Percentiles rank a stretch among this genome's conserved stretches.
These are phyloP conservation scores for Smutsia temminckii DNA, from an alignment of 2,797 vertebrate species.

Conservation along the genomic window DNA sequence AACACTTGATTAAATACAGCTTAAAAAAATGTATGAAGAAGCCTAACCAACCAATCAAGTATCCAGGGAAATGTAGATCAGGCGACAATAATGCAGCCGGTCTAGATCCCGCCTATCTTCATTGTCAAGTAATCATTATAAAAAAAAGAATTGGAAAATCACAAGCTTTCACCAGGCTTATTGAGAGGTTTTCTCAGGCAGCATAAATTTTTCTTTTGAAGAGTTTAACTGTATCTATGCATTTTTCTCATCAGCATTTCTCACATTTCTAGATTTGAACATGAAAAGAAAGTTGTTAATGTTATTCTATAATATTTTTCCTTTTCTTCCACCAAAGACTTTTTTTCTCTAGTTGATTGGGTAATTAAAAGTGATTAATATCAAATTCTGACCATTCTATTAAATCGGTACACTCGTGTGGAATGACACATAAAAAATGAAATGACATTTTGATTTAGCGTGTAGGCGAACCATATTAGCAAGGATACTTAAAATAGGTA, in stretches of 20 bases:
- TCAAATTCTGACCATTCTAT: neutral
- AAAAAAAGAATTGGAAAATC: neutral
- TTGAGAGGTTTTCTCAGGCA: constrained; percentile 7
- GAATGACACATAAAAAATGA: neutral
- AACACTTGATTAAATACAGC: neutral
- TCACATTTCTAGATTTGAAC: constrained; percentile 32
- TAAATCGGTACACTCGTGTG: neutral
- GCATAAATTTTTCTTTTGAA: constrained; percentile 26
- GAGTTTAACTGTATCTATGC: neutral
- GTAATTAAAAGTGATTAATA: neutral
- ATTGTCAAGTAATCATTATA: neutral
- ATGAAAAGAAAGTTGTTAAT: constrained; percentile 16
- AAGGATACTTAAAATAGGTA: neutral
- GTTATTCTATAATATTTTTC: neutral
- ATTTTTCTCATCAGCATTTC: neutral
- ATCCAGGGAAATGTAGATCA: neutral
- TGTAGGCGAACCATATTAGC: neutral
- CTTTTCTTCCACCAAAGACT: neutral
- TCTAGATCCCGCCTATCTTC: neutral
- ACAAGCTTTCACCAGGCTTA: neutral
- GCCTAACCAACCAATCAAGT: neutral
- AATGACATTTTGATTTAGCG: neutral
- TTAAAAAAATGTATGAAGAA: neutral
- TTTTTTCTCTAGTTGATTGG: neutral
- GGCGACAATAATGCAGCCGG: neutral